These are phyloP conservation scores for Zaprionus ghesquierei DNA, from an alignment of 1,140 invertebrate species.

Conservation along the genomic window DNA sequence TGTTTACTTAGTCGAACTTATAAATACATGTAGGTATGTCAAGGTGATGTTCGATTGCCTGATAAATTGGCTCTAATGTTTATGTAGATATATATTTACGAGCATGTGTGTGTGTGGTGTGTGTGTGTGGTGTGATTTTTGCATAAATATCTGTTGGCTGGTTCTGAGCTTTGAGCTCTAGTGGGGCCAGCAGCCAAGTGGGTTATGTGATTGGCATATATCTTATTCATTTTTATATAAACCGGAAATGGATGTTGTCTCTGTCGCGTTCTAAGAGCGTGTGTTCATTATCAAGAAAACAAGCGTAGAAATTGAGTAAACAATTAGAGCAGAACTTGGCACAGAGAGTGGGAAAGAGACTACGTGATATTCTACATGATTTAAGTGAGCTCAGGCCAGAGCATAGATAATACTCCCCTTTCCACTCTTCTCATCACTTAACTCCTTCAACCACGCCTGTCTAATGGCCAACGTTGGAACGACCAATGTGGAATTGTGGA, in stretches of 20 bases:
- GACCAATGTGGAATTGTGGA: conserved; percentile 38
- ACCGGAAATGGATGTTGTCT: conserved; percentile 40
- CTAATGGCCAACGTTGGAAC: conserved; percentile 12
- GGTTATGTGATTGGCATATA: conserved; percentile 15
- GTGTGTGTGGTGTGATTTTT: conserved; percentile 29
- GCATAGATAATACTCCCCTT: conserved; percentile 4
- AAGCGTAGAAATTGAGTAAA: conserved; percentile 45
- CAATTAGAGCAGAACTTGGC: conserved; percentile 49
- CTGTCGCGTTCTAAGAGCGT: conserved; percentile 39
- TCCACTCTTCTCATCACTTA: not conserved
- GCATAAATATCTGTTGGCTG: conserved; percentile 48
- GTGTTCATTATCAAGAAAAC: conserved; percentile 44
- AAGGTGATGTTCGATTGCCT: conserved; percentile 62
- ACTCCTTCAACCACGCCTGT: not conserved
- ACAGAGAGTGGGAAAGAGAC: conserved; percentile 18
- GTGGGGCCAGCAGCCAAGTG: conserved; percentile 27
- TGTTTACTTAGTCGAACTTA: conserved; percentile 34
- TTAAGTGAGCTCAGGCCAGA: conserved; percentile 13
- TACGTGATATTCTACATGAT: conserved; percentile 30
- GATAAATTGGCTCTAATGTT: conserved; percentile 61
- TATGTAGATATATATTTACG: conserved; percentile 35
- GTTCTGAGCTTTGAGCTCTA: conserved; percentile 15
- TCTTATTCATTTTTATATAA: conserved; percentile 29
- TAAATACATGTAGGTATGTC: conserved; percentile 63
- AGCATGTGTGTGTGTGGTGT: not conserved